Evolutionary conservation across 1,140 invertebrate genomes (phyloP).

Genomic region (Hyles euphorbiae): DNA sequence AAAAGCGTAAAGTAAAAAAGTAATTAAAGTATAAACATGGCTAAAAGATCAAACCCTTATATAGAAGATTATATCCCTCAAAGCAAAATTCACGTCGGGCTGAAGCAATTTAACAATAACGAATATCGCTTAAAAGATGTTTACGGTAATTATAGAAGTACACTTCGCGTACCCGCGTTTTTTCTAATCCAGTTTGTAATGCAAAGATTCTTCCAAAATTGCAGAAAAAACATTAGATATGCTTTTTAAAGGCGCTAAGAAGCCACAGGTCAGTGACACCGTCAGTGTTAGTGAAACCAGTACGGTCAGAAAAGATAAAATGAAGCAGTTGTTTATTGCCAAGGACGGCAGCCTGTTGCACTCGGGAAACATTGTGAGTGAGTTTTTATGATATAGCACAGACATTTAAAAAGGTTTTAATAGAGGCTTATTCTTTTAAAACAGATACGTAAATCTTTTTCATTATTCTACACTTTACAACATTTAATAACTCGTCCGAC

Average conservation of each 20-base stretch:
- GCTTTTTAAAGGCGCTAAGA: constrained; percentile 56
- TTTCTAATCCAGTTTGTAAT: neutral
- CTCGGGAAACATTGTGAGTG: constrained; percentile 40
- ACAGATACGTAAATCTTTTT: no score
- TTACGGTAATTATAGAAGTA: constrained; percentile 38
- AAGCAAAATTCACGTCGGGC: constrained; percentile 53
- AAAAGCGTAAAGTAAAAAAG: neutral
- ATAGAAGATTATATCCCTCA: constrained; percentile 53
- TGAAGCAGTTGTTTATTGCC: constrained; percentile 56
- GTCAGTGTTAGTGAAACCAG: constrained; percentile 9
- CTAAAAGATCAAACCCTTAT: constrained; percentile 57
- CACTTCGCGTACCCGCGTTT: neutral
- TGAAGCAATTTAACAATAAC: constrained; percentile 64
- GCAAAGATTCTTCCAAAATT: constrained; percentile 17
- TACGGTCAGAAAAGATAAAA: constrained; percentile 34
- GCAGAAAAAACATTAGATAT: constrained; percentile 56
- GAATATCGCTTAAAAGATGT: constrained; percentile 53
- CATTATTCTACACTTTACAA: no score
- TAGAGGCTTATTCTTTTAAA: no score
- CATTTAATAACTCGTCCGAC: no score
- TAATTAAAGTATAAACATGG: constrained; percentile 25
- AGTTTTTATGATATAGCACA: neutral
- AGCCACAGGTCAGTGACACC: constrained; percentile 12
- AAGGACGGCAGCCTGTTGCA: constrained; percentile 45
- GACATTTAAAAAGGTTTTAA: no score